Base-by-base conservation (phyloP, 2,113 vertebrate genomes). In the Rhinichthys klamathensis region DNA sequence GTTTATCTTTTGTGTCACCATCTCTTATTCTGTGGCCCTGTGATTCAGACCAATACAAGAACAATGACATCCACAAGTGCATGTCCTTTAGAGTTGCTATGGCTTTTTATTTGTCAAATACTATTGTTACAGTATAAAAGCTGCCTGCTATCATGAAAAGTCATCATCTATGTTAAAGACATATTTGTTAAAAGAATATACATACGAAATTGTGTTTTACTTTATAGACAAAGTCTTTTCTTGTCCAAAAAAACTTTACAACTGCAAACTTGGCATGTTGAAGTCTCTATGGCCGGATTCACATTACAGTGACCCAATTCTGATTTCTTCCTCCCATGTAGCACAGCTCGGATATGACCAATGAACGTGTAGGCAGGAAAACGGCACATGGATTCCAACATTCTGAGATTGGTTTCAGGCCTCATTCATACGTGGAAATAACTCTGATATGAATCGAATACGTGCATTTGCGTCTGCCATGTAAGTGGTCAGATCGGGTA, bases 11-110 rank as follows among this genome's bases (percentile, higher is more conserved):
- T 54, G 41, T 87, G 51, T 73, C 81, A 46, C 54, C 83, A 76
- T 82, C 82, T 84, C 74, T 88, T 80, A 81, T 90, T 86, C 78
- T 84, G 86, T 88, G 89, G 85, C 91, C 89, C 87, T 85, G 92
- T 93, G 88, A 94, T 93, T 93, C 87, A 72, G 88, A 90, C 92
- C 86, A 92, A 93, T 91, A 92, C 90, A 90, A 87, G 84, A 87
- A 92, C 88, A 90, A 91, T 92, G 90, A 88, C 83, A 92, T 94
- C 92, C 91, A 90, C 91, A 80, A 27, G 76, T 63, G 4, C 25
- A 38, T 41, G 63, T 91, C 89, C 87, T 89, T 91, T 93, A 93
- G 93, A 90, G 92, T 95, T 87, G 84, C 89, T 92, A 89, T 88
- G 89, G 90, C 91, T 92, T 92, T 89, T 89, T 91, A 90, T 94